These are phyloP conservation scores for Ploceus nigricollis DNA, from an alignment of 2,113 vertebrate species.

Conservation along the genomic window DNA sequence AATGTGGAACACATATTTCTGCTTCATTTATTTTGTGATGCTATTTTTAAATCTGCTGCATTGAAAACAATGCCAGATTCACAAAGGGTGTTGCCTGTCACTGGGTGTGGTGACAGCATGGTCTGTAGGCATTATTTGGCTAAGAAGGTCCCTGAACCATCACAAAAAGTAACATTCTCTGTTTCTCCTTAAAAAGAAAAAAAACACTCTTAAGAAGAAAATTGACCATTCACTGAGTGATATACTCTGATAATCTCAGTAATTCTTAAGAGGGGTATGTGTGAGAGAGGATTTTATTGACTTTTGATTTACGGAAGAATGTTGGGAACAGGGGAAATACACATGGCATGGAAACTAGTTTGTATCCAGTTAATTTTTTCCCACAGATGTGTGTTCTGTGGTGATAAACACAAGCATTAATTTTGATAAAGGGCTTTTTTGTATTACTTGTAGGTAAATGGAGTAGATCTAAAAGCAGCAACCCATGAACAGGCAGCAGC, in stretches of 20 bases:
- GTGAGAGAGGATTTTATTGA: not conserved
- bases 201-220: not conserved
- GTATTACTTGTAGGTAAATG: slow-evolving; percentile 84
- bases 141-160: not conserved
- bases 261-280: not conserved
- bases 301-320: not conserved
- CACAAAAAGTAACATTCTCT: not conserved
- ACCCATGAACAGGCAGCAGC: slow-evolving; percentile 96
- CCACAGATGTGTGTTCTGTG: not conserved
- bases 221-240: not conserved
- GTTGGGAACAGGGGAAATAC: not conserved
- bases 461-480: slow-evolving; percentile 88
- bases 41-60: not conserved
- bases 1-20: not conserved
- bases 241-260: not conserved
- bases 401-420: not conserved
- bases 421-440: not conserved
- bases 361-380: not conserved
- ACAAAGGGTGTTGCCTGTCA: not conserved
- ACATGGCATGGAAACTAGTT: not conserved
- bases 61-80: not conserved
- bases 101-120: not conserved
- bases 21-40: not conserved
- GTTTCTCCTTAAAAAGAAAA: not conserved
- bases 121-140: not conserved